Evolutionary conservation across 1,140 invertebrate species (phyloP).

Genomic region (Ceratina japonica): DNA sequence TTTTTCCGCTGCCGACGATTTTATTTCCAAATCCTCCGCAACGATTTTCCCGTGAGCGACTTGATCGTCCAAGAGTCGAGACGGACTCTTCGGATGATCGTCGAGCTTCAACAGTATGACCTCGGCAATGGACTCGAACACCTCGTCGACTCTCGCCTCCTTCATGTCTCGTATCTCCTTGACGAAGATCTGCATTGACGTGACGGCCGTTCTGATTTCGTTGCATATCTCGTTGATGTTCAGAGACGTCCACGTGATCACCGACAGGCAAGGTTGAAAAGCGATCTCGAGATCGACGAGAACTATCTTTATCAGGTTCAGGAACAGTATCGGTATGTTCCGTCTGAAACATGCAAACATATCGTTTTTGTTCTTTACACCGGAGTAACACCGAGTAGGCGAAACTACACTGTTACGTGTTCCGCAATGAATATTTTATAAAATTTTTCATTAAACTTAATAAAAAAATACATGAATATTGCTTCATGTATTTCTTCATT

Average conservation of each 20-base stretch:
- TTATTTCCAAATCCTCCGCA: constrained; percentile 79
- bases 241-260: constrained; percentile 89
- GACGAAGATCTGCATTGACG: constrained; percentile 85
- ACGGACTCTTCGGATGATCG: constrained; percentile 82
- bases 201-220: constrained; percentile 81
- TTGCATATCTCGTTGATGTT: constrained; percentile 84
- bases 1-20: constrained; percentile 83
- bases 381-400: constrained; percentile 45
- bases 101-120: constrained; percentile 85
- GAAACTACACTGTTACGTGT: too few species aligned
- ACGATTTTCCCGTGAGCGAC: constrained; percentile 71
- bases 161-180: constrained; percentile 88
- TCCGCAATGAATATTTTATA: too few species aligned
- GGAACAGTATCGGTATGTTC: constrained; percentile 82
- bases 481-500: too few species aligned
- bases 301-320: constrained; percentile 85
- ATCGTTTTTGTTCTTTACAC: too few species aligned
- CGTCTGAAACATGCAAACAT: constrained; percentile 63
- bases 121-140: constrained; percentile 83
- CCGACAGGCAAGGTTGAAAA: constrained; percentile 88
- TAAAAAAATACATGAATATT: too few species aligned
- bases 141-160: constrained; percentile 86
- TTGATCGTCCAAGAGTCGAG: constrained; percentile 85
- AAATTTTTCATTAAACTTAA: too few species aligned
- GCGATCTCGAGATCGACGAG: constrained; percentile 84